Evolutionary conservation across 2,797 vertebrate species (phyloP), one percentile per base, ranked within the genome.

Genomic region (Valencia hispanica): DNA sequence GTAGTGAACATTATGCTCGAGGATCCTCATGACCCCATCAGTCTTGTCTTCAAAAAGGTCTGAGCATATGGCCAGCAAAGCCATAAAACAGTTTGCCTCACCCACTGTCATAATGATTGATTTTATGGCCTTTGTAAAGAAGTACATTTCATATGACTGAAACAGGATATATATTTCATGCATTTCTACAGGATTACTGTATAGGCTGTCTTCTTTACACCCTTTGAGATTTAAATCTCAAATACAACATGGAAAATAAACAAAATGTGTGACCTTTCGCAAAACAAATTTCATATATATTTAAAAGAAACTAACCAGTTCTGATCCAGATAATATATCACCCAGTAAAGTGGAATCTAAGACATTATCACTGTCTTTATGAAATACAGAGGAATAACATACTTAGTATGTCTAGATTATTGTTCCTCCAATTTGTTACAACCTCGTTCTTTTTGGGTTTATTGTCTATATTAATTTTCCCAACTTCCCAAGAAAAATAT

Each of bases 31-130:
- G 83, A 77, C 78, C 55, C 59, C 36, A 65, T 77, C 79, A 83
- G 75, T 75, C 75, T 74, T 70, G 43, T 45, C 32, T 80, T 65
- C 78, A 59, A 81, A 82, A 81, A 81, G 75, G 79, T 81, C 74
- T 45, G 70, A 79, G 61, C 83, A 84, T 80, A 82, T 82, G 86
- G 79, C 79, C 75, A 39, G 51, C 36, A 66, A 78, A 78, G 59
- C 41, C 75, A 39, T 30, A 59, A 63, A 70, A 68, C 66, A 39
- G 65, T 55, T 65, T 9, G 25, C 41, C 10, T 34, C 10, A 74
- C 47, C 48, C 68, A 68, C 51, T 22, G 32, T 79, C 34, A 70
- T 59, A 39, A 73, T 34, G 45, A 43, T 73, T 74, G 43, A 34
- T 51, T 76, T 80, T 47, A 73, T 59, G 70, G 70, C 73, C 39